Percentiles rank a stretch among this genome's conserved stretches.
Evolutionary conservation across 2,888 invertebrate species (phyloP).

Genomic region (Synanthedon myopaeformis): DNA sequence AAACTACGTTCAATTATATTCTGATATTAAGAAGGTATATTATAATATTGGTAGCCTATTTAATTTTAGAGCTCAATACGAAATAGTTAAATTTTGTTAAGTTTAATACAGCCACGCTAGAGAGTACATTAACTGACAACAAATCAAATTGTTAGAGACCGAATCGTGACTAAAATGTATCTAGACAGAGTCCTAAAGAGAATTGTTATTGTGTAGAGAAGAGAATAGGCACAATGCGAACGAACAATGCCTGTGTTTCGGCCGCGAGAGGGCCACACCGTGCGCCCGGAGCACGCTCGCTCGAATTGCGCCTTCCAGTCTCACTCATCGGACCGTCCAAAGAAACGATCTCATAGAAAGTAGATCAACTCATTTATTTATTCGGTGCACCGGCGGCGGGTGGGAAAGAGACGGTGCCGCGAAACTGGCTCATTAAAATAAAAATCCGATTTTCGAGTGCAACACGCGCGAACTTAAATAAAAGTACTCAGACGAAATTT

Average conservation of each 20-base stretch:
- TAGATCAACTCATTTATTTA: conserved; percentile 69
- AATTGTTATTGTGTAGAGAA: conserved; percentile 30
- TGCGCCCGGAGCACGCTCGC: conserved; percentile 4
- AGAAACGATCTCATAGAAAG: conserved; percentile 69
- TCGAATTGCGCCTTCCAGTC: conserved; percentile 16
- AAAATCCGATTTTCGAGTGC: conserved; percentile 65
- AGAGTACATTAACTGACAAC: neutral
- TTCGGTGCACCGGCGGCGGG: conserved; percentile 50
- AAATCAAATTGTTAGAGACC: neutral
- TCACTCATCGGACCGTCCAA: conserved; percentile 50
- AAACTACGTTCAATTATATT: no score
- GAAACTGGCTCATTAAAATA: conserved; percentile 68
- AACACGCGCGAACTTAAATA: conserved; percentile 57
- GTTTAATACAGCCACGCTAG: no score
- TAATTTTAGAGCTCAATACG: no score
- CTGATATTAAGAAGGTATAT: no score
- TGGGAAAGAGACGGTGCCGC: conserved; percentile 53
- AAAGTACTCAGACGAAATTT: conserved; percentile 63
- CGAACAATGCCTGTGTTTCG: conserved; percentile 30
- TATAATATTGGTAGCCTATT: no score
- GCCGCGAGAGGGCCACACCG: conserved; percentile 19
- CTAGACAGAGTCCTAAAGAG: conserved; percentile 20
- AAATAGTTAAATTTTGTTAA: no score
- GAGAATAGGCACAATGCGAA: conserved; percentile 15
- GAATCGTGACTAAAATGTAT: conserved; percentile 39